A percentile compares a stretch with the other conserved stretches of the same genome.
phyloP scores from a whole-genome alignment of 1,140 invertebrate genomes.

The Euborellia annulipes region DNA sequence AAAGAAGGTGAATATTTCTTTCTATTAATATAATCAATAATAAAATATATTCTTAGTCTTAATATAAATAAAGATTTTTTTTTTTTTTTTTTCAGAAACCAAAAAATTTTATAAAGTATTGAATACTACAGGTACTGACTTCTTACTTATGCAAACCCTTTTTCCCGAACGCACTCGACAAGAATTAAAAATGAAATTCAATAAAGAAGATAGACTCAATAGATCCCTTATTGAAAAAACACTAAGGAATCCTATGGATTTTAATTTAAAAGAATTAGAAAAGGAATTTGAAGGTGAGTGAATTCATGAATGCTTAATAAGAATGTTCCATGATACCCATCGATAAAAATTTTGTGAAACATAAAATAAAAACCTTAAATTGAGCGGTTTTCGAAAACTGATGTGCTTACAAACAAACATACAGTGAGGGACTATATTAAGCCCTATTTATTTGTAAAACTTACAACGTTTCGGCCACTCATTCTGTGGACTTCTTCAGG shows the following conservation, averaged over 20 bases:
- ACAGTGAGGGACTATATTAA: too few species aligned
- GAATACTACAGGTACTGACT: slow-evolving; percentile 75
- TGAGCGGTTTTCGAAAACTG: too few species aligned
- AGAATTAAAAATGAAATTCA: slow-evolving; percentile 68
- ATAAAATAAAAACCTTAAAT: too few species aligned
- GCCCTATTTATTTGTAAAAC: too few species aligned
- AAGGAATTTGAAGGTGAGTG: too few species aligned
- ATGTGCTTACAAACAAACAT: too few species aligned
- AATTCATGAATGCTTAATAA: too few species aligned
- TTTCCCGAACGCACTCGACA: slow-evolving; percentile 58
- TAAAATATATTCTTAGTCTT: slow-evolving; percentile 36
- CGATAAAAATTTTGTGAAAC: too few species aligned
- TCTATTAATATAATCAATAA: slow-evolving; percentile 5
- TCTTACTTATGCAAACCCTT: slow-evolving; percentile 68
- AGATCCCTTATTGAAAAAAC: slow-evolving; percentile 36
- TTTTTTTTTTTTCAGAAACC: slow-evolving; percentile 40
- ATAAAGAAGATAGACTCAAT: slow-evolving; percentile 44
- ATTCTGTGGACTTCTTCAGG: too few species aligned
- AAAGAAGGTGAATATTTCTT: slow-evolving; percentile 25
- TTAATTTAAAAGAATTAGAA: slow-evolving; percentile 32
- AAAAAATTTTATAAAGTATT: slow-evolving; percentile 76
- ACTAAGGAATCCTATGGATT: slow-evolving; percentile 30
- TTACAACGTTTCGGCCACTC: too few species aligned
- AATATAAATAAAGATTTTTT: slow-evolving; percentile 37
- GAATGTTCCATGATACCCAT: too few species aligned